Base-by-base conservation (phyloP, 2,888 invertebrate species). In the Elmis aenea region DNA sequence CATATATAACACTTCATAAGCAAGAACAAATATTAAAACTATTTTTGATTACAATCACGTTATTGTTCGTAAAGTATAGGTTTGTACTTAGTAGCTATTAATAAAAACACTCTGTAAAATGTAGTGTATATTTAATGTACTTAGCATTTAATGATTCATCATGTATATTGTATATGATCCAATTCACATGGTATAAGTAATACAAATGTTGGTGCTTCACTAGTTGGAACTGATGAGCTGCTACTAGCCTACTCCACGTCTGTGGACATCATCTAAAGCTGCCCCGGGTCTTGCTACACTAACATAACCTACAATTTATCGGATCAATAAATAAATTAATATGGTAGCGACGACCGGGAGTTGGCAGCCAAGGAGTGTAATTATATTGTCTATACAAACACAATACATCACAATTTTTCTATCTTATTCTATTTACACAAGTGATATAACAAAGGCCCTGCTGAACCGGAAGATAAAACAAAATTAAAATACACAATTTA, bases 121-220 rank as follows among this genome's bases (percentile, higher is more conserved):
- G 43, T 47, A n/a, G n/a, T n/a, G n/a, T n/a, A 46, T 51, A 42
- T 50, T 56, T 50, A 57, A 57, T 61, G 53, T 59, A 59, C 57
- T 62, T 57, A 58, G 53, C 51, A 51, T 54, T 57, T 58, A 58
- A 54, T 59, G 55, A 59, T 58, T 58, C 52, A 38, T 37, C 22
- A 28, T 31, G 28, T 38, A 38, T 39, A 38, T 31, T 55, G 35
- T 45, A 26, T 46, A 59, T 50, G 50, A 56, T 57, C 50, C 49
- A 51, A 48, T 47, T 42, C 20, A 41, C 48, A 50, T 53, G 51
- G 47, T 54, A 53, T 55, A 50, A 55, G 54, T 62, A 56, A 59
- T 66, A 67, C 64, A 67, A 66, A 66, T 62, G 61, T 66, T 66
- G 66, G 65, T 67, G 67, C 67, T 64, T 64, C 57, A 51, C 61